phyloP scores from a whole-genome alignment of 64 coral and sea anemone genomes.

The Trachythela sp. region DNA sequence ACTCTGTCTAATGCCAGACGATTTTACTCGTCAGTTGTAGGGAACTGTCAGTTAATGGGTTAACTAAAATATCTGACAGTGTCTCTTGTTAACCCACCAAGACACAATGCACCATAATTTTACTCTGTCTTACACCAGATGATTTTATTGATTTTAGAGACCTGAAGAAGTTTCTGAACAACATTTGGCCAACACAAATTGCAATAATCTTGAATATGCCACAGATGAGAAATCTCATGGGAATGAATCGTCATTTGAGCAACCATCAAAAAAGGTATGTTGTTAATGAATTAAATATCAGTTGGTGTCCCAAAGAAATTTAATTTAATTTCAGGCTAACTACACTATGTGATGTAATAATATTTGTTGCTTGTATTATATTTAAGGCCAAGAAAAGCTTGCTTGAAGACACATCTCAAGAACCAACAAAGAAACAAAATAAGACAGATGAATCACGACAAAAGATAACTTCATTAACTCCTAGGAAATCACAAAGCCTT shows the following conservation, averaged over 20 bases:
- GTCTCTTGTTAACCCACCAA: too few relatives aligned
- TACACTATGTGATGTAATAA: too few relatives aligned
- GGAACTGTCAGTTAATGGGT: too few relatives aligned
- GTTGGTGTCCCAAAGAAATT: not conserved
- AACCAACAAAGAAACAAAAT: not conserved
- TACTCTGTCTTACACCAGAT: not conserved
- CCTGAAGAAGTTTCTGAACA: not conserved
- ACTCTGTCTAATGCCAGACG: too few relatives aligned
- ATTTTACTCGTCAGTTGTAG: too few relatives aligned
- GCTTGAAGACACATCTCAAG: not conserved
- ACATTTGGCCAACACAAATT: not conserved
- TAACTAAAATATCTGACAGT: too few relatives aligned
- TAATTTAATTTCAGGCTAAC: too few relatives aligned
- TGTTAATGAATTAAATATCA: not conserved
- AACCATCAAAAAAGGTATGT: not conserved
- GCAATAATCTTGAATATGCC: not conserved
- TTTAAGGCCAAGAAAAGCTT: not conserved
- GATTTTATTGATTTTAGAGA: not conserved
- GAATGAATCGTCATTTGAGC: not conserved
- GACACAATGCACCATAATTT: too few relatives aligned
- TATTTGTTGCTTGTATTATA: too few relatives aligned
- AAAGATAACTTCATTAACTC: not conserved
- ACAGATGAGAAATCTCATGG: not conserved
- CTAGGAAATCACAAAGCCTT: not conserved
- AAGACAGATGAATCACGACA: not conserved